Conservation (phyloP, 2,797 vertebrate species). For the Pygocentrus nattereri region DNA sequence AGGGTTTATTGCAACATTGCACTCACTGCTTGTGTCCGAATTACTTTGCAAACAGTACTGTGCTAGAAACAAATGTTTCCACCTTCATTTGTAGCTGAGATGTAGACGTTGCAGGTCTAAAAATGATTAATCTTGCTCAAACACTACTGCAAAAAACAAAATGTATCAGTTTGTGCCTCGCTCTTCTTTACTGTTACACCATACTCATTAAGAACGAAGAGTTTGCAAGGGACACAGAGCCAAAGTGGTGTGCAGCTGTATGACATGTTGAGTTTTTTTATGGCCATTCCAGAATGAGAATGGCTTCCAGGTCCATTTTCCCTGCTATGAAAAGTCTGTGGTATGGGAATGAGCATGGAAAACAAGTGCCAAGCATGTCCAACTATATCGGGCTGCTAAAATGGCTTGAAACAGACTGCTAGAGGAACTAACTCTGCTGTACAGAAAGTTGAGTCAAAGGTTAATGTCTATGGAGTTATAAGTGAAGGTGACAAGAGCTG, state of each 20-base stretch:
- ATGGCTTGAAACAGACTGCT: background rate
- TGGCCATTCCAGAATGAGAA: conserved; percentile 7
- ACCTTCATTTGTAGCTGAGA: no score
- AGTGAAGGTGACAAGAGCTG: conserved; percentile 23
- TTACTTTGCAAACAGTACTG: no score
- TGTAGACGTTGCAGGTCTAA: no score
- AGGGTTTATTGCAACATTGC: no score
- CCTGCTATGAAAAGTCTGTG: background rate
- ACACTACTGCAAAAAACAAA: no score
- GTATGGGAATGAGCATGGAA: background rate
- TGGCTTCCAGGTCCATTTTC: background rate
- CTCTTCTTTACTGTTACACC: no score
- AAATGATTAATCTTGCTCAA: no score
- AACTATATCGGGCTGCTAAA: conserved; percentile 10
- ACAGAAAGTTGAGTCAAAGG: conserved; percentile 30
- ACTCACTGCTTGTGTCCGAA: no score
- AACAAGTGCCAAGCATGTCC: background rate
- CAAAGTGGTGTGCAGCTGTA: background rate
- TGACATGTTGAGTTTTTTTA: conserved; percentile 7
- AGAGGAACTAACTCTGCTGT: conserved; percentile 1
- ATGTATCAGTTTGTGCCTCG: no score
- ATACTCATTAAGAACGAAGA: no score
- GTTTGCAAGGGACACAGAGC: background rate
- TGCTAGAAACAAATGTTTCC: no score
- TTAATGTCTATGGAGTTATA: conserved; percentile 26